Base-by-base conservation (phyloP, 2,113 vertebrate species). In the Taxidea taxus region DNA sequence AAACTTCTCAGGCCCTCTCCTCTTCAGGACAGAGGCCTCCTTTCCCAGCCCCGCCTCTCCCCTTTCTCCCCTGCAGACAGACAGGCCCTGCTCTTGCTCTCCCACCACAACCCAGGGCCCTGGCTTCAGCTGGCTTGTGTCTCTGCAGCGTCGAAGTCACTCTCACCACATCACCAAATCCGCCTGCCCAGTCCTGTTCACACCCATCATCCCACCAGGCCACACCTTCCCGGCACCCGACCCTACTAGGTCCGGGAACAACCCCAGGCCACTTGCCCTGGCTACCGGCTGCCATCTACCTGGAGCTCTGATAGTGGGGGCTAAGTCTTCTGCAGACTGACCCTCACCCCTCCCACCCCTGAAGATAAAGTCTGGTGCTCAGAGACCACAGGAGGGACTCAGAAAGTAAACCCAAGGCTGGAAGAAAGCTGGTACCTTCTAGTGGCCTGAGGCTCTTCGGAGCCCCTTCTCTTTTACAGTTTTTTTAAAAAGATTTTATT, bases 161-260 rank as follows among this genome's bases (percentile, higher is more conserved):
- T 42, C 70, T 60, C 12, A 37, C 68, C 3, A 31, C 37, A 18
- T 12, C 49, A 51, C 54, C 9, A 44, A n/a, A 31, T 2, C 47
- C 15, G 23, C 51, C 90, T 70, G 86, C 72, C 20, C 10, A 64
- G 56, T 21, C 75, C 84, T 14, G 27, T 47, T 18, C 29, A n/a
- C 0, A 1, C 49, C 88, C 25, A 3, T 37, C 68, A 1, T 47
- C 4, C 0, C 90, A 78, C 1, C 1, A n/a, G 0, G 0, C 37
- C 70, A 74, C 21, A 2, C 72, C 3, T 14, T 15, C 47, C 47
- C 66, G 31, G 66, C 56, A 47, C 0, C 0, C 12, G 29, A 23
- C 18, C n/a, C 6, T 4, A 60, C 44, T n/a, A 13, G 29, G 8
- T n/a, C 66, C 18, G 42, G 68, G 25, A 84, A 7, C 27, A 14